Percentiles rank a stretch among this genome's conserved stretches.
These are phyloP conservation scores for Stenopsyche tienmushanensis DNA, from an alignment of 1,140 invertebrate genomes.

Conservation along the genomic window DNA sequence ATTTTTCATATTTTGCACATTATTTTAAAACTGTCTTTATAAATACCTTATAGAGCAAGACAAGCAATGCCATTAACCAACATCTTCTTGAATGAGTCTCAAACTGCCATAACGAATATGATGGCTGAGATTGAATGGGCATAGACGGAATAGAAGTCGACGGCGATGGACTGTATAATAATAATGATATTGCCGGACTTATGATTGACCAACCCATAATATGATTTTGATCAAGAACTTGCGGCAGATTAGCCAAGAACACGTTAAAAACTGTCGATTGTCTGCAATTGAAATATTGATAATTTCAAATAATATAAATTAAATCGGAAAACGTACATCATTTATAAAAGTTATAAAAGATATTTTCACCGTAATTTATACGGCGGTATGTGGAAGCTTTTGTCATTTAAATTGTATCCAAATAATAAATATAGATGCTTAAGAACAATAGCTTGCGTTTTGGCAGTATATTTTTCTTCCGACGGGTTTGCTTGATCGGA, in stretches of 20 bases:
- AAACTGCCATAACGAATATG: constrained; percentile 85
- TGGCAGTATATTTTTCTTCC: constrained; percentile 78
- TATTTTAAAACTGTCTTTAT: neutral
- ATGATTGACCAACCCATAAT: constrained; percentile 85
- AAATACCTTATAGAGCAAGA: constrained; percentile 92
- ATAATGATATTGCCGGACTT: constrained; percentile 78
- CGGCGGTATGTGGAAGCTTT: constrained; percentile 87
- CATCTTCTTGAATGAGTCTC: constrained; percentile 81
- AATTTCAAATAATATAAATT: constrained; percentile 5
- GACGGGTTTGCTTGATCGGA: constrained; percentile 73
- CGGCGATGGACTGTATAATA: constrained; percentile 73
- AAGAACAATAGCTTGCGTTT: constrained; percentile 84
- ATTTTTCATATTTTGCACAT: neutral
- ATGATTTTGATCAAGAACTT: constrained; percentile 94
- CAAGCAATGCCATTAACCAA: constrained; percentile 92
- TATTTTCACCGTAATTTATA: constrained; percentile 60
- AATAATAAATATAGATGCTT: constrained; percentile 90
- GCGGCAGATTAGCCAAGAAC: constrained; percentile 88
- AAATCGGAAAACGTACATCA: neutral
- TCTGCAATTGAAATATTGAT: constrained; percentile 59
- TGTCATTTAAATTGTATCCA: constrained; percentile 91
- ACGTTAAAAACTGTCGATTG: constrained; percentile 93
- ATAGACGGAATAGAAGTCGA: constrained; percentile 44
- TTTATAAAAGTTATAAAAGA: neutral
- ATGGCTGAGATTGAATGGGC: constrained; percentile 36